phyloP scores from a whole-genome alignment of 2,888 invertebrate genomes.

The Crepidodera aurea region DNA sequence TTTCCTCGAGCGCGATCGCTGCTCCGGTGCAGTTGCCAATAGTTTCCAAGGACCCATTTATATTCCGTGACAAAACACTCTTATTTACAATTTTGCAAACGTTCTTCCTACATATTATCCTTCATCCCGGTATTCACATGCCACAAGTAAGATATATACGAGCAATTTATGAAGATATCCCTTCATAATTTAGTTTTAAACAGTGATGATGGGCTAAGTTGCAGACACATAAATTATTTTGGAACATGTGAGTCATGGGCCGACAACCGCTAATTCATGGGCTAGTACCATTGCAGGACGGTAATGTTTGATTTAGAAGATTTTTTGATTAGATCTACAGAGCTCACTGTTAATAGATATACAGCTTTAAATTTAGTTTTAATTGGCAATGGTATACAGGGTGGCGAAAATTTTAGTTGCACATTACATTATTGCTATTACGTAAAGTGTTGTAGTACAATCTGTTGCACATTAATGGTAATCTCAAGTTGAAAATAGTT shows the following conservation, averaged over 20 bases:
- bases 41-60: neutral
- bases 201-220: conserved; percentile 50
- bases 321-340: too few relatives aligned
- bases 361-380: too few relatives aligned
- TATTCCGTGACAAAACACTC: neutral
- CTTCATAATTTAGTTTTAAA: conserved; percentile 55
- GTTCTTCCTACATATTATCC: conserved; percentile 1
- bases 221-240: conserved; percentile 54
- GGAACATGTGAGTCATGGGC: conserved; percentile 42
- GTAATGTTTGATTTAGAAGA: neutral
- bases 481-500: too few relatives aligned
- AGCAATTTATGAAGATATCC: conserved; percentile 53
- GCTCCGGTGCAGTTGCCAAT: too few relatives aligned
- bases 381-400: too few relatives aligned
- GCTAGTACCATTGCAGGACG: conserved; percentile 38
- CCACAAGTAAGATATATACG: conserved; percentile 7
- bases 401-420: too few relatives aligned
- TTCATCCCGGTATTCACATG: neutral
- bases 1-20: too few relatives aligned
- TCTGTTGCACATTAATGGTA: too few relatives aligned
- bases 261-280: conserved; percentile 47
- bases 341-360: too few relatives aligned
- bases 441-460: too few relatives aligned
- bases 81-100: neutral
- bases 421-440: too few relatives aligned